Conservation (phyloP, 2,888 invertebrate genomes). For the Scaptomyza cyrtandrae region DNA sequence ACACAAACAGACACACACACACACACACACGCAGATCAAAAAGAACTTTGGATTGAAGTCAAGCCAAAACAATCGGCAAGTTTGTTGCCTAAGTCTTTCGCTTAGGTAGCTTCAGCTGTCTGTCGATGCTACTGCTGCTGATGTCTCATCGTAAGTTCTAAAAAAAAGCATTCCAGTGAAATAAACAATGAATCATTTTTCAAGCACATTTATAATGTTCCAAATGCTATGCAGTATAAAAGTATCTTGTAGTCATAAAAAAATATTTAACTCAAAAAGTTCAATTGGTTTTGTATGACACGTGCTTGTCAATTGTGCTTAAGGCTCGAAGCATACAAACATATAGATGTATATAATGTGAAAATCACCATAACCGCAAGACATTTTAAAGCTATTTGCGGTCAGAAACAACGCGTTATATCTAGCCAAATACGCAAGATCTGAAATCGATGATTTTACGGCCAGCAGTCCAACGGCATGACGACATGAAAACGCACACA, state of each 20-base stretch:
- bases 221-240: background rate
- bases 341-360: constrained; percentile 16
- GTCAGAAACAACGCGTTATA: constrained; percentile 50
- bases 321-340: constrained; percentile 2
- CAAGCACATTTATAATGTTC: constrained; percentile 11
- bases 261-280: constrained; percentile 3
- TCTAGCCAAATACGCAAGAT: constrained; percentile 47
- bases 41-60: constrained; percentile 37
- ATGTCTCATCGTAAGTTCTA: constrained; percentile 44
- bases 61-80: constrained; percentile 59
- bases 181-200: constrained; percentile 63
- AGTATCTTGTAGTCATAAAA: constrained; percentile 7
- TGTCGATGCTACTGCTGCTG: background rate
- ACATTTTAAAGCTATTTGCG: constrained; percentile 48
- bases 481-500: constrained; percentile 53
- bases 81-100: constrained; percentile 75
- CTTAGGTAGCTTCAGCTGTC: constrained; percentile 21
- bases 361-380: constrained; percentile 30
- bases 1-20: constrained; percentile 8
- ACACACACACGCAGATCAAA: constrained; percentile 13
- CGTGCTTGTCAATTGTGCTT: constrained; percentile 44
- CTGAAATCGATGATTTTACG: constrained; percentile 34
- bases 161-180: constrained; percentile 43
- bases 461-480: constrained; percentile 53
- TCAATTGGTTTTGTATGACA: constrained; percentile 51